Evolutionary conservation across 2,113 vertebrate genomes (phyloP).

Genomic region (Brachyistius frenatus): DNA sequence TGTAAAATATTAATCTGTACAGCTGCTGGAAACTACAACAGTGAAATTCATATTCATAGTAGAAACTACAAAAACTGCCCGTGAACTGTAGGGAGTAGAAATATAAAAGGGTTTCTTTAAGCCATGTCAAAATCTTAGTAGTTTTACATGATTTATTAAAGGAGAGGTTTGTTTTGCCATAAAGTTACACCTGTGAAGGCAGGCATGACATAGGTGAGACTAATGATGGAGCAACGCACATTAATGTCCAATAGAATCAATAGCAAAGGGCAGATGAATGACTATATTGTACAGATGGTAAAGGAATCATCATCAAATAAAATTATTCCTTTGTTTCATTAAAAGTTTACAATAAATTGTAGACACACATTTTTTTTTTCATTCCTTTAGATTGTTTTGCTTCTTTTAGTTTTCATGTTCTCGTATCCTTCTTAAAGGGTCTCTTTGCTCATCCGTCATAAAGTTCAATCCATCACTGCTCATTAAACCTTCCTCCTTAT

Average conservation of each 20-base stretch:
- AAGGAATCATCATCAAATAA: neutral
- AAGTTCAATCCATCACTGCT: conserved; percentile 1
- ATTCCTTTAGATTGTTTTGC: neutral
- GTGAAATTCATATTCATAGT: too few relatives aligned
- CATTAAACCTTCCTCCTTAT: conserved; percentile 14
- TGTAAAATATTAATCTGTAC: too few relatives aligned
- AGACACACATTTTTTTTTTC: neutral
- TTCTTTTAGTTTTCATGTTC: conserved; percentile 1
- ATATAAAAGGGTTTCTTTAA: too few relatives aligned
- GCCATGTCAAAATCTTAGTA: too few relatives aligned
- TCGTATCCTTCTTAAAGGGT: neutral
- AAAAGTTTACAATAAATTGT: neutral
- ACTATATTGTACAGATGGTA: neutral
- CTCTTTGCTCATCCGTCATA: neutral
- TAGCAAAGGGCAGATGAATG: neutral
- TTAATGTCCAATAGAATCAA: too few relatives aligned
- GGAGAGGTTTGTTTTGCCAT: neutral
- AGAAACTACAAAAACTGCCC: too few relatives aligned
- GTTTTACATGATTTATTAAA: neutral
- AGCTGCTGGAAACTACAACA: too few relatives aligned
- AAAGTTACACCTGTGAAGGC: neutral
- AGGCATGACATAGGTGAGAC: neutral
- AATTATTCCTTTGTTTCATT: neutral
- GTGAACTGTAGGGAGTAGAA: too few relatives aligned
- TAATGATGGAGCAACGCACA: too few relatives aligned